Evolutionary conservation across 2,888 invertebrate species (phyloP).

Genomic region (Ophonus ardosiacus): DNA sequence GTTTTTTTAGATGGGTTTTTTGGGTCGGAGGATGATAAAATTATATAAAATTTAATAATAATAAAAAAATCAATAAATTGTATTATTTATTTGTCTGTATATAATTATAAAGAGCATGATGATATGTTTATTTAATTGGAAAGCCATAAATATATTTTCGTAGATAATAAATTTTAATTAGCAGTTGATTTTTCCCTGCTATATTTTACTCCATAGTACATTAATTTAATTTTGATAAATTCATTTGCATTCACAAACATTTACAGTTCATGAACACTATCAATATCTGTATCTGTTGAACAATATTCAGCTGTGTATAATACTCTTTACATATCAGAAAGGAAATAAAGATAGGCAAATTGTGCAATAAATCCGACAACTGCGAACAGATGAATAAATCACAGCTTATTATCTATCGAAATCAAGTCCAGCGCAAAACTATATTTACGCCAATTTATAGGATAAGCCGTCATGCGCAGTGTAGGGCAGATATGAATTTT

Average conservation of each 20-base stretch:
- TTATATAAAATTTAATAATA: too few species aligned
- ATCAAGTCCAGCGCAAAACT: background rate
- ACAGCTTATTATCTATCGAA: conserved; percentile 25
- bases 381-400: conserved; percentile 25
- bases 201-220: background rate
- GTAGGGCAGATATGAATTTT: background rate
- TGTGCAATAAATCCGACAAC: conserved; percentile 42
- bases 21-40: too few species aligned
- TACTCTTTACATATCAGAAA: conserved; percentile 22
- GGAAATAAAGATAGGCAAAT: conserved; percentile 46
- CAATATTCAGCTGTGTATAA: conserved; percentile 12
- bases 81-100: too few species aligned
- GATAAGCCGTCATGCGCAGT: background rate
- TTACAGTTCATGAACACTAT: background rate
- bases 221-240: background rate
- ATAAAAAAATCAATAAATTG: too few species aligned
- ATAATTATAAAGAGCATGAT: background rate
- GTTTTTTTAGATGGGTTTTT: too few species aligned
- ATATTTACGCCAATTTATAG: conserved; percentile 24
- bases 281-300: background rate
- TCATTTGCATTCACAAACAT: background rate
- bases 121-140: background rate
- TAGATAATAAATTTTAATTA: background rate
- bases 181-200: background rate
- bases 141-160: background rate